Evolutionary conservation across 2,797 vertebrate genomes (phyloP), one percentile per base, ranked within the genome.

Genomic region (Acrocephalus scirpaceus): DNA sequence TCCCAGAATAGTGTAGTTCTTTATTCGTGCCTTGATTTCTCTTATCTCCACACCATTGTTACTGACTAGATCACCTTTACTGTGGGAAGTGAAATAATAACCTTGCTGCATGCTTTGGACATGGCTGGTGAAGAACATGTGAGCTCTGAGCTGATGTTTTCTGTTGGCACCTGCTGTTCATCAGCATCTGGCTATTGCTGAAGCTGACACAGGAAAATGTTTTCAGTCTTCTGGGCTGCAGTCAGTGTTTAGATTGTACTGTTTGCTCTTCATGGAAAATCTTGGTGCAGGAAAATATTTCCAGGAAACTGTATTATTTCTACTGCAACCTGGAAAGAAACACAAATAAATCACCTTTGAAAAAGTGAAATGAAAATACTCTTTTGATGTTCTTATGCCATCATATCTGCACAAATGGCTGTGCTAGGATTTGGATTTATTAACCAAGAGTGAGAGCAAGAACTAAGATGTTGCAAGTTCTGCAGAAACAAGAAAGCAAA

Each of bases 161-260:
- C 64, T 97, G 48, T 88, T 94, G 95, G 82, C 90, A 93, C 86
- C 70, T 95, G 91, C 80, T 85, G 60, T 82, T 92, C 90, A 42
- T 71, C 27, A 60, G 50, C 95, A 88, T 88, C 91, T 95, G 94
- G 88, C 74, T 92, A 19, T 95, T 92, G 80, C 93, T 94, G 53
- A 85, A 82, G 77, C 36, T 89, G 69, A 91, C 90, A 93, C 48
- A 77, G 77, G 38, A 71, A 94, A 94, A 82, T 65, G 34, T 34
- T 93, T 95, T 92, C 67, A 83, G 67, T 90, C 67, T 94, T 84
- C 71, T 93, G 77, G 57, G 48, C 53, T 90, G 69, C 53, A 92
- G 74, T 95, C 61, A 85, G 1, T 85, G 77, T 88, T 96, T 93
- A 83, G 30, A 77, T 93, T 92, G 32, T 71, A 67, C 67, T 64